Percentiles rank a stretch among this genome's conserved stretches.
phyloP scores from a whole-genome alignment of 2,888 invertebrate genomes.

The Ecliptopera silaceata region DNA sequence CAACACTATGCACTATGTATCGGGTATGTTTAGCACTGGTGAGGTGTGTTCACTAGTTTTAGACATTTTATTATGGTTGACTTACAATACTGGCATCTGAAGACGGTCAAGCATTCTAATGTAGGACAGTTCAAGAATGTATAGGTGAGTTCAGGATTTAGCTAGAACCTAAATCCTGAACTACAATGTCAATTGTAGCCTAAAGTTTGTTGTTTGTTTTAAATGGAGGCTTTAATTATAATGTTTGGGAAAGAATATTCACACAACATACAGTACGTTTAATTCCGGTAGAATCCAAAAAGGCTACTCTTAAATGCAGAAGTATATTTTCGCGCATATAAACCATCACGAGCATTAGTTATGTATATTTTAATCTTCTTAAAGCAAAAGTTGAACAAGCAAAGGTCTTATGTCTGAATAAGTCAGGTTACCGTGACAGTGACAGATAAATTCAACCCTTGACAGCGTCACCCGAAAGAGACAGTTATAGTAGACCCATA shows the following conservation, averaged over 20 bases:
- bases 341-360: conserved; percentile 49
- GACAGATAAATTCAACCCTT: too few species aligned
- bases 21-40: conserved; percentile 43
- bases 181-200: too few species aligned
- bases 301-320: conserved; percentile 4
- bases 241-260: too few species aligned
- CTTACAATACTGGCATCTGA: conserved; percentile 52
- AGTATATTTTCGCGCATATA: not conserved
- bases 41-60: conserved; percentile 18
- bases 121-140: too few species aligned
- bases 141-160: too few species aligned
- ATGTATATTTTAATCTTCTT: conserved; percentile 71
- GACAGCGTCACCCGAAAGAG: too few species aligned
- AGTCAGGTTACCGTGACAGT: not conserved
- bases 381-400: conserved; percentile 40
- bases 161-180: too few species aligned
- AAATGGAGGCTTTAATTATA: too few species aligned
- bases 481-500: too few species aligned
- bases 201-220: too few species aligned
- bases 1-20: conserved; percentile 49
- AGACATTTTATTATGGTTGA: conserved; percentile 39
- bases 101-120: not conserved
- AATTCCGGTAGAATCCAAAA: not conserved
- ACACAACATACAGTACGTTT: too few species aligned
- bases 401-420: not conserved